Conservation (phyloP, 2,113 vertebrate genomes). For the Pungitius pungitius region DNA sequence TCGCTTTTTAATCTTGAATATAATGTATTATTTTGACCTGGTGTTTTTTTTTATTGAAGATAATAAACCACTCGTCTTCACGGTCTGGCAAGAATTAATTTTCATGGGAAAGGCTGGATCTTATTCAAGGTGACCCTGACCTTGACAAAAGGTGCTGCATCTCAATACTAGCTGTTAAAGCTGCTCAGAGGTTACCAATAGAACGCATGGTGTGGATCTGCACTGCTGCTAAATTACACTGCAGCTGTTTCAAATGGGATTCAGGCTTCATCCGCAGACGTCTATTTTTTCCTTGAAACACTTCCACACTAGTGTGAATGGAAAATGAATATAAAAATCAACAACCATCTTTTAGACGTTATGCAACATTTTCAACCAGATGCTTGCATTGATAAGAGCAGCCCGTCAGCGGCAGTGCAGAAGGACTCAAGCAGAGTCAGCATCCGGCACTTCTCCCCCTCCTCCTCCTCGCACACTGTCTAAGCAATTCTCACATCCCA, state of each 20-base stretch:
- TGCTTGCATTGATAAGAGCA: conserved; percentile 14
- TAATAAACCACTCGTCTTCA: too few relatives aligned
- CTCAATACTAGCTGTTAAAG: not conserved
- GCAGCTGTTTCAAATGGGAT: not conserved
- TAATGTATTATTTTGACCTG: too few relatives aligned
- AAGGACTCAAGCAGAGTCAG: conserved; percentile 54
- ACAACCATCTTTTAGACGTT: not conserved
- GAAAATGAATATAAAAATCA: not conserved
- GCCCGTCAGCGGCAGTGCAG: conserved; percentile 52
- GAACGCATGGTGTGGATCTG: too few relatives aligned
- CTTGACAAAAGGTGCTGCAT: conserved; percentile 1
- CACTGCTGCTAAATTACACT: not conserved
- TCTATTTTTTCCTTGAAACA: too few relatives aligned
- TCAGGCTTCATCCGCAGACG: not conserved
- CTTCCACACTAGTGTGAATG: not conserved
- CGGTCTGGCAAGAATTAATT: too few relatives aligned
- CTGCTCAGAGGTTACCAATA: not conserved
- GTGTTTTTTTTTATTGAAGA: too few relatives aligned
- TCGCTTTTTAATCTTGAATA: too few relatives aligned
- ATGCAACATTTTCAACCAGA: too few relatives aligned
- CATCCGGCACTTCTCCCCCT: conserved; percentile 9
- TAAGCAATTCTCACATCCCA: conserved; percentile 13
- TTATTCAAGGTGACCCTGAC: not conserved
- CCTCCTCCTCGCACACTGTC: conserved; percentile 29
- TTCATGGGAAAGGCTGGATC: too few relatives aligned